Percentiles rank a stretch among this genome's conserved stretches.
Conservation (phyloP, 1,140 invertebrate genomes). For the Zaprionus tsacasi region DNA sequence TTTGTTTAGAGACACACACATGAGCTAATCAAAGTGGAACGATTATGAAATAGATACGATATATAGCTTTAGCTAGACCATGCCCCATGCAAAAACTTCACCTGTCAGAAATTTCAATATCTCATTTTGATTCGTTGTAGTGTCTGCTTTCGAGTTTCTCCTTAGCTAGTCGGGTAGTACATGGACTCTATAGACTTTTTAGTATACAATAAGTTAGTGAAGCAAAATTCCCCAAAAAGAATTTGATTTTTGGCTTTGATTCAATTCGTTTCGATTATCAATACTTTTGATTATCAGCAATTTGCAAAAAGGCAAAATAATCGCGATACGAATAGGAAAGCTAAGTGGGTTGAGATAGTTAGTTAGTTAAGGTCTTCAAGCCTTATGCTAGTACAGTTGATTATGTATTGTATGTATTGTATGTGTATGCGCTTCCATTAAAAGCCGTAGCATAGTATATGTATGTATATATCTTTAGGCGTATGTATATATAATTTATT, state of each 20-base stretch:
- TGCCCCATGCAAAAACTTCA: slow-evolving; percentile 41
- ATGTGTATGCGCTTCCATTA: slow-evolving; percentile 20
- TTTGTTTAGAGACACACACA: not conserved
- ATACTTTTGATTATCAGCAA: slow-evolving; percentile 44
- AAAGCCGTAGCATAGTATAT: slow-evolving; percentile 39
- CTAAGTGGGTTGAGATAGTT: not conserved
- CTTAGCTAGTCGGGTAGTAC: not conserved
- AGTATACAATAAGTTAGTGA: slow-evolving; percentile 28
- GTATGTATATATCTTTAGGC: slow-evolving; percentile 13
- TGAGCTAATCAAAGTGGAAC: not conserved
- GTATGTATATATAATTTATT: slow-evolving; percentile 15
- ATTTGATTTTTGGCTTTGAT: slow-evolving; percentile 32
- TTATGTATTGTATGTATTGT: slow-evolving; percentile 6
- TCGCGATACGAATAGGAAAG: slow-evolving; percentile 29
- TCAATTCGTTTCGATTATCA: slow-evolving; percentile 59
- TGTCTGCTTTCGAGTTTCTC: not conserved
- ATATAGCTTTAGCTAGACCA: not conserved
- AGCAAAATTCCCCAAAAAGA: slow-evolving; percentile 9
- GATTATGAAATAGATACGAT: not conserved
- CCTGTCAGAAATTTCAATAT: not conserved
- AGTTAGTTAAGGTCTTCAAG: slow-evolving; percentile 3
- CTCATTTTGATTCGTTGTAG: not conserved
- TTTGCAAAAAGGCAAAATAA: slow-evolving; percentile 46
- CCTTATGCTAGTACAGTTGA: slow-evolving; percentile 14
- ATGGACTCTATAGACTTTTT: slow-evolving; percentile 2